A percentile compares a stretch with the other conserved stretches of the same genome.
These are phyloP conservation scores for Balearica regulorum DNA, from an alignment of 2,797 vertebrate species.

Conservation along the genomic window DNA sequence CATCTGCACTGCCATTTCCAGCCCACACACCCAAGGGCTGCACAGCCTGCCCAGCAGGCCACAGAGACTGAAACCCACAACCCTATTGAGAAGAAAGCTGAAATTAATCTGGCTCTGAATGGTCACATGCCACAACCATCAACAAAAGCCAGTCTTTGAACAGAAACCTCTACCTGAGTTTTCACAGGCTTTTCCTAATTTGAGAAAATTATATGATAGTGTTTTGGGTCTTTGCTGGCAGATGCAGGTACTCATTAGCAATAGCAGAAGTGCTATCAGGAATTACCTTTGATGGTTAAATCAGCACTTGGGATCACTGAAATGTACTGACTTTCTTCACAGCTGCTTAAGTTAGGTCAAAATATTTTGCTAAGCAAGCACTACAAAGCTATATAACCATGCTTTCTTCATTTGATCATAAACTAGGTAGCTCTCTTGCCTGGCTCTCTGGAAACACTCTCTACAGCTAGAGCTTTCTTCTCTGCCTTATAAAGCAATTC, in stretches of 20 bases:
- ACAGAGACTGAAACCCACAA: not conserved
- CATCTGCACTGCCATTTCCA: not conserved
- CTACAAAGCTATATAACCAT: not conserved
- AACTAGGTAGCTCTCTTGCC: not conserved
- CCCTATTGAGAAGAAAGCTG: not conserved
- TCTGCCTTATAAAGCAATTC: not conserved
- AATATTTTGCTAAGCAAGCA: not conserved
- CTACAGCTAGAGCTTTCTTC: not conserved
- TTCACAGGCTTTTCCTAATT: not conserved
- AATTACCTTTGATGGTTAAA: not conserved
- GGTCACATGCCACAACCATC: not conserved
- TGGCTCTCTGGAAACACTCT: not conserved
- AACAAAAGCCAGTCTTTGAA: not conserved
- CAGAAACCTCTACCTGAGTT: not conserved
- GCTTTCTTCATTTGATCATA: not conserved
- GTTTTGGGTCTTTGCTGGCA: not conserved
- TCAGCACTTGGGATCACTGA: not conserved
- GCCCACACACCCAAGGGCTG: not conserved
- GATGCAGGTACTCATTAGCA: not conserved
- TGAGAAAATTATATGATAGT: accelerated
- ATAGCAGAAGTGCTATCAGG: not conserved
- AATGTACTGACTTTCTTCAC: not conserved
- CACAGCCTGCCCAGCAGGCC: not conserved
- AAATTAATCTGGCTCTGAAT: not conserved
- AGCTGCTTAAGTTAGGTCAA: not conserved